Evolutionary conservation across 2,113 vertebrate species (phyloP).

Genomic region (Melanerpes formicivorus): DNA sequence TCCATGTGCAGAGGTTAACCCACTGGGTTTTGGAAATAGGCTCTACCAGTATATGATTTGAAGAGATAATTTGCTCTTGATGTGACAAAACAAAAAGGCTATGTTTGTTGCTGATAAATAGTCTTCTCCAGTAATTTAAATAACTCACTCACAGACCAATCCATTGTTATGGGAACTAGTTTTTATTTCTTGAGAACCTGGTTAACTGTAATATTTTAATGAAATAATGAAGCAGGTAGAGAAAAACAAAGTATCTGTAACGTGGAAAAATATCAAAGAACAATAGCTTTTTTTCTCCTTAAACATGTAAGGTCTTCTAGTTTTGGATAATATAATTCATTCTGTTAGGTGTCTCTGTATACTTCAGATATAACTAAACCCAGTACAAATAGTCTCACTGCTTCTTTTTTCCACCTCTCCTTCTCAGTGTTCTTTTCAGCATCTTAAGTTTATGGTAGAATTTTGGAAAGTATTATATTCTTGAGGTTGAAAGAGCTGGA

Average conservation of each 20-base stretch:
- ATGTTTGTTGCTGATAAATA: not conserved
- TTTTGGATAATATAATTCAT: not conserved
- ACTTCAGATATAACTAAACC: not conserved
- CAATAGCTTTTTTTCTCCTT: not conserved
- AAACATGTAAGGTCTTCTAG: not conserved
- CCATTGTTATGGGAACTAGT: not conserved
- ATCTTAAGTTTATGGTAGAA: not conserved
- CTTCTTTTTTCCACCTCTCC: slow-evolving; percentile 4
- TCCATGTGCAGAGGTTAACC: not conserved
- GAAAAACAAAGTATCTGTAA: not conserved
- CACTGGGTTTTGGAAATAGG: not conserved
- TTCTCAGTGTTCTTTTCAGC: not conserved
- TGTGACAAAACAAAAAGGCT: not conserved
- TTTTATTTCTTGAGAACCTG: not conserved
- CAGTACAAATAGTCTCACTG: not conserved
- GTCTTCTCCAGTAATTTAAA: not conserved
- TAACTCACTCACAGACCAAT: not conserved
- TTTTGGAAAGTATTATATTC: not conserved
- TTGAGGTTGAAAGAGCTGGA: not conserved
- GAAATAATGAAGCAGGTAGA: not conserved
- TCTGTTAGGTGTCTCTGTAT: not conserved
- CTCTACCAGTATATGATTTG: rapidly evolving
- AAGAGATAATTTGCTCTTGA: not conserved
- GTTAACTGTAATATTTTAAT: not conserved
- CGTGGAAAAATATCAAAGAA: not conserved